Base-by-base conservation (phyloP, 1,140 invertebrate species). In the Antheraea mylitta region DNA sequence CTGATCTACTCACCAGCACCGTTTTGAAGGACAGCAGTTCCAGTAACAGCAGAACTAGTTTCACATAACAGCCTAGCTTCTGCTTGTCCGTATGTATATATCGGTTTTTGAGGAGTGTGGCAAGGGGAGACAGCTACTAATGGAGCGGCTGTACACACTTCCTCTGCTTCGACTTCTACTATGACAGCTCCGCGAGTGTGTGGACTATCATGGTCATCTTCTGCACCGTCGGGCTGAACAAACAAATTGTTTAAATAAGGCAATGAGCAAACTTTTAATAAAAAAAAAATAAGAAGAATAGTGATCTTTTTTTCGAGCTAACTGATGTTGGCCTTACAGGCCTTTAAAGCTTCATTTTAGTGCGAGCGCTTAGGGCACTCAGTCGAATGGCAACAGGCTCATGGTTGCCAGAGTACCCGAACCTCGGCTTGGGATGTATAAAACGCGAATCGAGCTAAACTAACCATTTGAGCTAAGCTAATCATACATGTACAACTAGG, bases 131-230 rank as follows among this genome's bases (percentile, higher is more conserved):
- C 93, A 0, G 94, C 94, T 6, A 95, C 89, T 59, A 96, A 85
- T 0, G 95, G 95, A 16, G 94, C 93, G 7, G 94, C 94, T 1
- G 94, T 95, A 82, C 95, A 95, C 36, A 95, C 93, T 60, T 94
- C 94, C 58, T 95, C 94, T 74, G 95, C 95, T 79, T 96, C 95
- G 0, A 96, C 94, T 79, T 96, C 95, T 0, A 96, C 94, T 69
- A 96, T 92, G 0, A 95, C 92, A 0, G 95, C 95, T 72, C 93
- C 85, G 0, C 89, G 80, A 0, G 79, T 69, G 8, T 94, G 91
- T 0, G 72, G 66, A 53, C 94, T 95, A 13, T 95, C 94, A 64
- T 92, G 92, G 11, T 93, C 92, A 7, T 42, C 38, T 59, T 90
- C 91, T 0, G 68, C 74, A 7, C 80, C 87, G 6, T 88, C 88